Conservation (phyloP, 2,797 vertebrate genomes). For the Siniperca undulata region DNA sequence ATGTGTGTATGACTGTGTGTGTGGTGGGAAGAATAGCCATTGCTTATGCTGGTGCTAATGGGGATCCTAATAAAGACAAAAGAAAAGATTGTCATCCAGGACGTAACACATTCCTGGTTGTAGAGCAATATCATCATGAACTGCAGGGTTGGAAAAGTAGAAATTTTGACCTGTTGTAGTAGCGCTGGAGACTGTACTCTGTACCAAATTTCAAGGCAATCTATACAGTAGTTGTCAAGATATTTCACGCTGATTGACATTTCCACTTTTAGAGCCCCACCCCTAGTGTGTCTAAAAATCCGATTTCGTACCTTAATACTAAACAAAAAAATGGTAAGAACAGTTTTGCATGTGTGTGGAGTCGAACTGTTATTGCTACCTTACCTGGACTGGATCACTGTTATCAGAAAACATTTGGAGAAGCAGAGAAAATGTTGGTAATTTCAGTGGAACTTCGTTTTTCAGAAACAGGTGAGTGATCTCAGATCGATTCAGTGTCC, state of each 20-base stretch:
- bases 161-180: no score
- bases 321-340: background rate
- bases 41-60: no score
- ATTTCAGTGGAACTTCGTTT: constrained; percentile 72
- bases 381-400: constrained; percentile 70
- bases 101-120: background rate
- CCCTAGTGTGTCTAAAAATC: background rate
- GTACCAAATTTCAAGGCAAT: background rate
- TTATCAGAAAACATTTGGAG: constrained; percentile 69
- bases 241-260: background rate
- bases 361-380: background rate
- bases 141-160: background rate
- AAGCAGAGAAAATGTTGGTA: constrained; percentile 75
- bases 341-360: accelerated
- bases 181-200: background rate
- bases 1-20: no score
- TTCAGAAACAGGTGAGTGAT: constrained; percentile 72
- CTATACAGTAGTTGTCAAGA: background rate
- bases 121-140: background rate
- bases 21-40: no score
- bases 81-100: no score
- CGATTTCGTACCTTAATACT: background rate
- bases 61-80: no score
- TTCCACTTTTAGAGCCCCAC: background rate
- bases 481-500: constrained; percentile 69